Evolutionary conservation across 1,140 invertebrate genomes (phyloP).

Genomic region (Caligus rogercresseyi): DNA sequence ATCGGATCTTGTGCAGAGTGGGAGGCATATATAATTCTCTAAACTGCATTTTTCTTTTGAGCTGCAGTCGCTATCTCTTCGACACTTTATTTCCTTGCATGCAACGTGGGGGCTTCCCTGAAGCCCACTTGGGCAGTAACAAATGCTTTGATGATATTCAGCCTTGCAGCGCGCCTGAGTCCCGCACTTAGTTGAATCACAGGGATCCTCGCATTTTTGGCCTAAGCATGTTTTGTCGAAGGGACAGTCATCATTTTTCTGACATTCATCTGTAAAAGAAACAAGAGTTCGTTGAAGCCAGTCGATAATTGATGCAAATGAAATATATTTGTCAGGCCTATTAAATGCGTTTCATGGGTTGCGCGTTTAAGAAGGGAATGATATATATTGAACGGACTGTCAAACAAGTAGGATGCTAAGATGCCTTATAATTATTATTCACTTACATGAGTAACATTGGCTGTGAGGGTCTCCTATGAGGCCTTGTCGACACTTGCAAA

Average conservation of each 20-base stretch:
- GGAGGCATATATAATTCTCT: slow-evolving; percentile 15
- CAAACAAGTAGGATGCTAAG: too few species aligned
- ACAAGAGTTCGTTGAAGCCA: slow-evolving; percentile 38
- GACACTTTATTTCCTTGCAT: slow-evolving; percentile 27
- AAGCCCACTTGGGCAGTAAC: slow-evolving; percentile 56
- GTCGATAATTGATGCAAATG: neutral
- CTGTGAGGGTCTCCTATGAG: slow-evolving; percentile 35
- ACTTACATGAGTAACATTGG: slow-evolving; percentile 1
- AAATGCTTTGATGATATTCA: slow-evolving; percentile 59
- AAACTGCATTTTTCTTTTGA: slow-evolving; percentile 17
- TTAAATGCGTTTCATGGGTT: too few species aligned
- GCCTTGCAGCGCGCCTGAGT: slow-evolving; percentile 67
- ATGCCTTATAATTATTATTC: too few species aligned
- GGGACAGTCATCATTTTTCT: slow-evolving; percentile 26
- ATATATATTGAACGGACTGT: too few species aligned
- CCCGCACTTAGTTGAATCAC: slow-evolving; percentile 44
- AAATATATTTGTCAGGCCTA: too few species aligned
- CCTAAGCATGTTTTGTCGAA: slow-evolving; percentile 37
- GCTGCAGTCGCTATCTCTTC: slow-evolving; percentile 12
- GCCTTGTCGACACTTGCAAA: slow-evolving; percentile 49
- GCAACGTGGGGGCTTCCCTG: slow-evolving; percentile 54
- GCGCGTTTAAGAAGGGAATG: too few species aligned
- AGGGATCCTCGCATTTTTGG: slow-evolving; percentile 58
- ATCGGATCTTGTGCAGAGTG: slow-evolving; percentile 29
- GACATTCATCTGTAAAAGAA: slow-evolving; percentile 34